These are phyloP conservation scores for Geotrypetes seraphini DNA, from an alignment of 2,797 vertebrate genomes.

Conservation along the genomic window DNA sequence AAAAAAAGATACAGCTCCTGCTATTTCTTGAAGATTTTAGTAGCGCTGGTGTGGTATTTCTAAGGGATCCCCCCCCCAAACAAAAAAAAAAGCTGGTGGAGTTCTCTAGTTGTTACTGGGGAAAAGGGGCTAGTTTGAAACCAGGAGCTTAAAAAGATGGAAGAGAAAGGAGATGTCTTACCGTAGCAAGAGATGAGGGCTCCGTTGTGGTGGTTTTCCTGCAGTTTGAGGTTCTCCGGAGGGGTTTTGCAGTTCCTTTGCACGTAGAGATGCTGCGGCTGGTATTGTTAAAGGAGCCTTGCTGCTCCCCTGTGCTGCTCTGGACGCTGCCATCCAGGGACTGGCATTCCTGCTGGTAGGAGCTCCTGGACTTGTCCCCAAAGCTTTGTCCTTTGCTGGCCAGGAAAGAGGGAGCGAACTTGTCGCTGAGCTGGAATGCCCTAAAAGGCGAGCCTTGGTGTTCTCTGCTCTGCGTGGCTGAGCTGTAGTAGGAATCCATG, in stretches of 20 bases:
- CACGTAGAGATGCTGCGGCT: slow-evolving; percentile 28
- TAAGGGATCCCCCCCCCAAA: no score
- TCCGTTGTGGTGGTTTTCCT: slow-evolving; percentile 73
- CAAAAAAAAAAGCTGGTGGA: no score
- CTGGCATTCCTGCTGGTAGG: slow-evolving; percentile 87
- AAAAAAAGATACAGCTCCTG: no score
- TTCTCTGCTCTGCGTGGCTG: slow-evolving; percentile 77
- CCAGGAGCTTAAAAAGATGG: no score
- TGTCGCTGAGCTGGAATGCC: slow-evolving; percentile 83
- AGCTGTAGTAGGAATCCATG: slow-evolving; percentile 97
- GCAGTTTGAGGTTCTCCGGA: slow-evolving; percentile 75
- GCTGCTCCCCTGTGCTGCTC: slow-evolving; percentile 53
- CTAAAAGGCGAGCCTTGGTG: slow-evolving; percentile 81
- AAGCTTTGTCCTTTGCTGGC: slow-evolving; percentile 86
- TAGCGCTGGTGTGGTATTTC: no score
- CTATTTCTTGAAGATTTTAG: no score
- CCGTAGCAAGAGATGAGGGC: slow-evolving; percentile 80
- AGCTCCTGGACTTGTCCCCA: slow-evolving; percentile 75
- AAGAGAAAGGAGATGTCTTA: slow-evolving; percentile 53
- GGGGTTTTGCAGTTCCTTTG: slow-evolving; percentile 70
- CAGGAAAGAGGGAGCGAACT: slow-evolving; percentile 87
- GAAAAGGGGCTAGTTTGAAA: no score
- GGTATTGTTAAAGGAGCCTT: slow-evolving; percentile 83
- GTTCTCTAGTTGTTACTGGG: not conserved
- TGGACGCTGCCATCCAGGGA: slow-evolving; percentile 71